Percentiles rank a stretch among this genome's conserved stretches.
Conservation (phyloP, 2,797 vertebrate species). For the Sebastes aleutianus region DNA sequence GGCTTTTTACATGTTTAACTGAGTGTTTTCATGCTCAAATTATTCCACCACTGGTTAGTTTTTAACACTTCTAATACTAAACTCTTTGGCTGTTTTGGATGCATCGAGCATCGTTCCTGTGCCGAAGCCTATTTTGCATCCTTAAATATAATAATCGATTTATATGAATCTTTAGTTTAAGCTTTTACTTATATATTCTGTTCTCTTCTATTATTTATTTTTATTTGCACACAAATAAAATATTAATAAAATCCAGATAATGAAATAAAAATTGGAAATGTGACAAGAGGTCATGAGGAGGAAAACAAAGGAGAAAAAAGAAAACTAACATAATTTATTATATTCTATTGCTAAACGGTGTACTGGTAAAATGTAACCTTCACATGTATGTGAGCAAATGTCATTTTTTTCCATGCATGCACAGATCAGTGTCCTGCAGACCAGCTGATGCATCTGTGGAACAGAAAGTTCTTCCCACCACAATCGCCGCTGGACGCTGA, state of each 20-base stretch:
- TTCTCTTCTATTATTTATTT: not conserved
- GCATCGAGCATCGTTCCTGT: not conserved
- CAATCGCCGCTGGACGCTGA: conserved; percentile 46
- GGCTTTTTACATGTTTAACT: not conserved
- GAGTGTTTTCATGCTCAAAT: not conserved
- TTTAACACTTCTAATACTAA: not conserved
- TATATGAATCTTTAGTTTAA: not conserved
- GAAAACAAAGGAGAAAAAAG: too few species aligned
- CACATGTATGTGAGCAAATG: not conserved
- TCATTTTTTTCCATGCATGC: not conserved
- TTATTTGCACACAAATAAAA: too few species aligned
- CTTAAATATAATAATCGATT: too few species aligned
- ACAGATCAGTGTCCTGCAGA: not conserved
- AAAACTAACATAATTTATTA: too few species aligned
- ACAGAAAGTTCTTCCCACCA: conserved; percentile 65
- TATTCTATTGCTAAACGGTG: not conserved
- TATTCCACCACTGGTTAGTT: not conserved
- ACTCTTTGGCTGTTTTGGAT: too few species aligned
- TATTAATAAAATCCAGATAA: too few species aligned
- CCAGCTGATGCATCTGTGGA: conserved; percentile 54
- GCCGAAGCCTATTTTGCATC: not conserved
- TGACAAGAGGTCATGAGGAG: too few species aligned
- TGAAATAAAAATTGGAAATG: too few species aligned
- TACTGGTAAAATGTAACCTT: not conserved
- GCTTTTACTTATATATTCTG: not conserved